phyloP scores from a whole-genome alignment of 2,797 vertebrate genomes.

The Holocentrus rufus region DNA sequence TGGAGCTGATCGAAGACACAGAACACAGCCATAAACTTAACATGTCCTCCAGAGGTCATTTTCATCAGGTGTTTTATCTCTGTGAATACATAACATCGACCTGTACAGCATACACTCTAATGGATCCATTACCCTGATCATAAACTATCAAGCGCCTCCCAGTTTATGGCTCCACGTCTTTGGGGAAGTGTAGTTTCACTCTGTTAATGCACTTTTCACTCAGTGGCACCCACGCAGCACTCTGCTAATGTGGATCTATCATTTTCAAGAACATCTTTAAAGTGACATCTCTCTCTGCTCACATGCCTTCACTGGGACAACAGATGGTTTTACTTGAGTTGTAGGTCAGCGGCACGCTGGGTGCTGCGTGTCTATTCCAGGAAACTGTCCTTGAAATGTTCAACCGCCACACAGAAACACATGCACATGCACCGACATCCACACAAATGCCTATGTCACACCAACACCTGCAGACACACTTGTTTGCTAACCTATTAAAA shows the following conservation, averaged over 20 bases:
- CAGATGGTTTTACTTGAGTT: slow-evolving; percentile 63
- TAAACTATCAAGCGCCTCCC: slow-evolving; percentile 8
- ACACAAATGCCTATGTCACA: slow-evolving; percentile 16
- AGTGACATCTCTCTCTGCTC: slow-evolving; percentile 32
- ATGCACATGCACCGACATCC: slow-evolving; percentile 10
- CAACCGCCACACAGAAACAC: slow-evolving; percentile 75
- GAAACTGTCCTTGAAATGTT: slow-evolving; percentile 65
- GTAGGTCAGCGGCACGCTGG: slow-evolving; percentile 40
- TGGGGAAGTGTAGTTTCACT: slow-evolving; percentile 2
- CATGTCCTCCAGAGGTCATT: background rate
- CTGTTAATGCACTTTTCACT: slow-evolving; percentile 26
- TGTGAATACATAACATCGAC: slow-evolving; percentile 8
- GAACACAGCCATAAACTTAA: background rate
- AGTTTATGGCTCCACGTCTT: background rate
- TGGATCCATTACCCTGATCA: slow-evolving; percentile 29
- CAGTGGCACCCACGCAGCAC: slow-evolving; percentile 13
- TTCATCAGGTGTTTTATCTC: background rate
- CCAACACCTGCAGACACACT: background rate
- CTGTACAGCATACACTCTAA: background rate
- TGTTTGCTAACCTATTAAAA: slow-evolving; percentile 28
- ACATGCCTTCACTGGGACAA: slow-evolving; percentile 41
- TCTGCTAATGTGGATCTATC: slow-evolving; percentile 34
- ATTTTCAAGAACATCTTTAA: no score
- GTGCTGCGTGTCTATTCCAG: slow-evolving; percentile 40
- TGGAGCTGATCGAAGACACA: slow-evolving; percentile 83